Evolutionary conservation across 2,113 vertebrate genomes (phyloP).

Genomic region (Accipiter virgatus): DNA sequence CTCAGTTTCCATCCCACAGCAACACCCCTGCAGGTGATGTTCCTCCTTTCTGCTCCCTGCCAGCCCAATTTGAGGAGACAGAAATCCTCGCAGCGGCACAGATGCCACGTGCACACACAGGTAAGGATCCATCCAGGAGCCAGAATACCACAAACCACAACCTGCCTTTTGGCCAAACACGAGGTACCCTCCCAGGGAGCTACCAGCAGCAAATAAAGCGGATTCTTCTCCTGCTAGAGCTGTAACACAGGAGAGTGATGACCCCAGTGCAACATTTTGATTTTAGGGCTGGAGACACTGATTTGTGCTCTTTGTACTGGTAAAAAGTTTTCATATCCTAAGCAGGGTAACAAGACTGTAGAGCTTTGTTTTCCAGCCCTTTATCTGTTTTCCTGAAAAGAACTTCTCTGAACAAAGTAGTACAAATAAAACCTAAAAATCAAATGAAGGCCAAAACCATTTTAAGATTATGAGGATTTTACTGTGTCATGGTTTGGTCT

Average conservation of each 20-base stretch:
- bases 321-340: not conserved
- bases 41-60: not conserved
- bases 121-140: not conserved
- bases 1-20: not conserved
- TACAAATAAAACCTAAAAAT: not conserved
- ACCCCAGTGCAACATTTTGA: not conserved
- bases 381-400: not conserved
- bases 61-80: not conserved
- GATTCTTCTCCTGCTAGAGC: accelerated
- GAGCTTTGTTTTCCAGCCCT: not conserved
- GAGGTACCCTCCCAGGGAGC: not conserved
- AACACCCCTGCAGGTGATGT: accelerated
- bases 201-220: not conserved
- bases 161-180: not conserved
- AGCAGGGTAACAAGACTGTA: not conserved
- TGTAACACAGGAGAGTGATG: not conserved
- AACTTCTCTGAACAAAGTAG: not conserved
- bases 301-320: not conserved
- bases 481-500: not conserved
- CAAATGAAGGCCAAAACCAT: not conserved
- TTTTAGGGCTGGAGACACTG: not conserved
- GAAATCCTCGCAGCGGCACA: not conserved
- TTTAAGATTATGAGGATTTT: not conserved
- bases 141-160: not conserved
- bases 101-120: not conserved